Conservation (phyloP, 2,888 invertebrate species). For the Drosophila nr. medialis region DNA sequence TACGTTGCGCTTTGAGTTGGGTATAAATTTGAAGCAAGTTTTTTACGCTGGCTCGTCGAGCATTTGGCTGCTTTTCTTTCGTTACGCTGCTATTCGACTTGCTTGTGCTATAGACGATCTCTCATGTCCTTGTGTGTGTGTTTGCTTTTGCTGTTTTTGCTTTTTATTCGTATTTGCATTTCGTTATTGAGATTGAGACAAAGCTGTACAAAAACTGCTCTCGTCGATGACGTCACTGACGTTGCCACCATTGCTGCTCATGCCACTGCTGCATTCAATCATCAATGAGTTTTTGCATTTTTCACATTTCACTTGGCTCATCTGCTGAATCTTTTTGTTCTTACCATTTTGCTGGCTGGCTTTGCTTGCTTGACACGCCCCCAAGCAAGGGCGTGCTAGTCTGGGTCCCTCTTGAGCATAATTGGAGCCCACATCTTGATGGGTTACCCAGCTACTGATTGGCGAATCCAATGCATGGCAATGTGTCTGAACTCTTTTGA, state of each 20-base stretch:
- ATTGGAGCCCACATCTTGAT: conserved; percentile 60
- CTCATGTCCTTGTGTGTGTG: conserved; percentile 33
- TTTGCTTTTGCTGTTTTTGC: conserved; percentile 64
- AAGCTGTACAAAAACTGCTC: conserved; percentile 55
- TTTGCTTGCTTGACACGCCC: conserved; percentile 49
- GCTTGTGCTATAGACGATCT: conserved; percentile 35
- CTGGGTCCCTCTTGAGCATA: conserved; percentile 51
- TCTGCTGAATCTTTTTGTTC: conserved; percentile 47
- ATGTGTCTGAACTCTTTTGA: conserved; percentile 54
- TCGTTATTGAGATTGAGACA: conserved; percentile 79
- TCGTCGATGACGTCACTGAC: conserved; percentile 15
- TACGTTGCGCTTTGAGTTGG: background rate
- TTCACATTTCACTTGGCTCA: conserved; percentile 71
- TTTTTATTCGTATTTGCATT: conserved; percentile 71
- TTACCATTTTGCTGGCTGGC: conserved; percentile 56
- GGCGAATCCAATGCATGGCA: conserved; percentile 52
- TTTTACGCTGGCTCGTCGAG: conserved; percentile 46
- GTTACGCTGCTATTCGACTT: conserved; percentile 29
- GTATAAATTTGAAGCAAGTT: background rate
- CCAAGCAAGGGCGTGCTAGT: conserved; percentile 19
- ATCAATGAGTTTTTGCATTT: conserved; percentile 75
- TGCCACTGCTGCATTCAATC: conserved; percentile 64
- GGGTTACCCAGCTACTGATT: conserved; percentile 47
- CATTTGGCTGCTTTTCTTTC: conserved; percentile 64
- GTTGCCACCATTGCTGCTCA: conserved; percentile 14